phyloP scores from a whole-genome alignment of 2,888 invertebrate species.

The Drosophila neutralis region DNA sequence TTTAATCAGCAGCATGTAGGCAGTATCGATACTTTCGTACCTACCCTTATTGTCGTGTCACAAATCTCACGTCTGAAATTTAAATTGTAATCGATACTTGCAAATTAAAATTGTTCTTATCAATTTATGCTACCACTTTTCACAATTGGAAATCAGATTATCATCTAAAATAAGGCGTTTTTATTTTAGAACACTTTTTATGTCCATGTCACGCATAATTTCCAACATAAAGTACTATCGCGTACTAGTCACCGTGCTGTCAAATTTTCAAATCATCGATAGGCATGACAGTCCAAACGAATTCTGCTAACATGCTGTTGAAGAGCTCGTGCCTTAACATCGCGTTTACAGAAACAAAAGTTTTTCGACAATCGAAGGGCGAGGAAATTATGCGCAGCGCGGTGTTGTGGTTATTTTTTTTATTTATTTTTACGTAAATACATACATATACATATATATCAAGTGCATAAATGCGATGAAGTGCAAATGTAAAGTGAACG shows the following conservation, averaged over 20 bases:
- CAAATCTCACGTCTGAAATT: background rate
- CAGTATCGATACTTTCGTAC: background rate
- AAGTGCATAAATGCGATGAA: conserved; percentile 54
- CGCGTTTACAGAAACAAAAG: conserved; percentile 38
- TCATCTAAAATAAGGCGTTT: background rate
- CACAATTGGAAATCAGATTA: background rate
- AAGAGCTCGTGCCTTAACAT: conserved; percentile 21
- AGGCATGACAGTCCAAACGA: background rate
- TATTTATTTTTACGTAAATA: conserved; percentile 71
- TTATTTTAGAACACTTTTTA: background rate
- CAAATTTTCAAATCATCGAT: conserved; percentile 23
- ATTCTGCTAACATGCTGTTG: background rate
- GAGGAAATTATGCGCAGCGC: conserved; percentile 72
- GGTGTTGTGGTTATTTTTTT: conserved; percentile 69
- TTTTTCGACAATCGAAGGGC: conserved; percentile 49
- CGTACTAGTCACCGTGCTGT: background rate
- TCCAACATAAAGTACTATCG: background rate
- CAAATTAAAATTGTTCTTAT: background rate
- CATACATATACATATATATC: conserved; percentile 35
- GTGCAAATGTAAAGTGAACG: conserved; percentile 44
- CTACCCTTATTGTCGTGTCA: background rate
- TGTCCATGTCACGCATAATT: background rate
- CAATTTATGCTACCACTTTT: background rate
- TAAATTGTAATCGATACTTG: background rate
- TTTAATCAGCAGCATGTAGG: background rate